Conservation (phyloP, 2,113 vertebrate genomes). For the Serilophus lunatus region DNA sequence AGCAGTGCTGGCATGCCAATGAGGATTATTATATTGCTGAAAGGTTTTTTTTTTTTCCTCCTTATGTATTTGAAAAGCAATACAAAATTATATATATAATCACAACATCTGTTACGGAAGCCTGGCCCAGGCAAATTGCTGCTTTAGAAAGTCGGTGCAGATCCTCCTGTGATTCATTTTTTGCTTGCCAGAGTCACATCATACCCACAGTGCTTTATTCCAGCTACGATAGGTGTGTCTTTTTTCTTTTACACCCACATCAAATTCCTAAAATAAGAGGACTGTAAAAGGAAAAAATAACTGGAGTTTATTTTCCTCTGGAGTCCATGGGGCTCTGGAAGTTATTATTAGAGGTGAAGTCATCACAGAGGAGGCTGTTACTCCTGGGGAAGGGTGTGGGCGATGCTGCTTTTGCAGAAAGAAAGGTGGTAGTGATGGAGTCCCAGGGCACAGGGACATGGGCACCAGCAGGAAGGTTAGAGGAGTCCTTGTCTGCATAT, state of each 20-base stretch:
- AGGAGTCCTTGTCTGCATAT: not conserved
- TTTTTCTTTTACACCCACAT: slow-evolving; percentile 41
- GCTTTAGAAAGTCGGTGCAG: not conserved
- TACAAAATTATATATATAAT: not conserved
- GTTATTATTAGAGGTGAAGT: slow-evolving; percentile 48
- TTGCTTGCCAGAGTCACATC: slow-evolving; percentile 18
- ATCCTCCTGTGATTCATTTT: slow-evolving; percentile 25
- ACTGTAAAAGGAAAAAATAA: slow-evolving; percentile 23
- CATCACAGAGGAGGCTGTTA: slow-evolving; percentile 5
- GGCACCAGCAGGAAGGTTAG: not conserved
- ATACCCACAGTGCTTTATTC: slow-evolving; percentile 19
- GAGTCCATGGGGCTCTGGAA: not conserved
- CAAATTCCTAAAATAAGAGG: slow-evolving; percentile 59
- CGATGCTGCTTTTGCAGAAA: not conserved
- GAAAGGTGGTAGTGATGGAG: not conserved
- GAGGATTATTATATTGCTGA: not conserved
- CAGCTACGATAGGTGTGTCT: slow-evolving; percentile 40
- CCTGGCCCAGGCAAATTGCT: slow-evolving; percentile 35
- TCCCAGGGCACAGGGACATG: not conserved
- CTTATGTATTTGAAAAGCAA: not conserved
- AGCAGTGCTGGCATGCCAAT: not conserved
- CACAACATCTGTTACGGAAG: not conserved
- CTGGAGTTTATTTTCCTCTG: slow-evolving; percentile 42
- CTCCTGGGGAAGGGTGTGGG: slow-evolving; percentile 10
- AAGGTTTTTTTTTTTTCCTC: not conserved